A percentile compares a stretch with the other conserved stretches of the same genome.
Conservation (phyloP, 2,797 vertebrate genomes). For the Pristis pectinata region DNA sequence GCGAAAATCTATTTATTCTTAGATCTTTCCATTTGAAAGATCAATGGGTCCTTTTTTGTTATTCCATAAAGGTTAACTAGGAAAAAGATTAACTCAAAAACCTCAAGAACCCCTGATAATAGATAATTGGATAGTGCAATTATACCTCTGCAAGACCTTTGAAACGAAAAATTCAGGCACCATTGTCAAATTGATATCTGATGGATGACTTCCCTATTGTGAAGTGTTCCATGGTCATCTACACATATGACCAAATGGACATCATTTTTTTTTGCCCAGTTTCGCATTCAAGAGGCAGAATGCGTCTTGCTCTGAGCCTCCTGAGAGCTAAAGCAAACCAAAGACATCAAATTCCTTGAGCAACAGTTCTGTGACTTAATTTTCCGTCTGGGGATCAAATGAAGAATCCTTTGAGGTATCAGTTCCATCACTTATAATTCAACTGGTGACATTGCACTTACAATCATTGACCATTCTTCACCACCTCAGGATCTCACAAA, state of each 20-base stretch:
- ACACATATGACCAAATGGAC: background rate
- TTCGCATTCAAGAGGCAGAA: background rate
- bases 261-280: background rate
- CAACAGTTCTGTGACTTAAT: background rate
- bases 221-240: background rate
- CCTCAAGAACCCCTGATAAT: background rate
- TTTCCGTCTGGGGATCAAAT: background rate
- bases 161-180: background rate
- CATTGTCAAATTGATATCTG: background rate
- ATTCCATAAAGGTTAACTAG: background rate
- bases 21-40: background rate
- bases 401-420: background rate
- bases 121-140: background rate
- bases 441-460: background rate
- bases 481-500: background rate
- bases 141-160: background rate
- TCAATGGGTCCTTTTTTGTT: background rate
- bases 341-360: background rate
- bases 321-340: background rate
- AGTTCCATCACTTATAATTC: background rate
- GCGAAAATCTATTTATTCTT: conserved; percentile 8
- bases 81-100: background rate
- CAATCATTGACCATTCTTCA: background rate
- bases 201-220: background rate
- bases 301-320: background rate